Base-by-base conservation (phyloP, 2,888 invertebrate genomes). In the Hoplodrina ambigua region DNA sequence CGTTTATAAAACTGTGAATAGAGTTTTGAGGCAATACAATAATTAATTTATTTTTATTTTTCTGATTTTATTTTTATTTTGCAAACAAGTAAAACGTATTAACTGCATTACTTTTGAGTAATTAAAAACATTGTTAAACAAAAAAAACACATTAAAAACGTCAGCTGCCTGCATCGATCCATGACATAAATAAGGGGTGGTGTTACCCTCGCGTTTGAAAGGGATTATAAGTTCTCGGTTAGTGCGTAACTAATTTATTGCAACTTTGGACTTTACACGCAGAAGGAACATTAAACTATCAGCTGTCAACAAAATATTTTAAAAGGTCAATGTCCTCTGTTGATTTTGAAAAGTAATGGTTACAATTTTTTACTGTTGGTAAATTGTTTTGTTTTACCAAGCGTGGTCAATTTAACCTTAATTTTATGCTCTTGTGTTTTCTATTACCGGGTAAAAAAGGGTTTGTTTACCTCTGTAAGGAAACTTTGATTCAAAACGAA, bases 111-210 rank as follows among this genome's bases (percentile, higher is more conserved):
- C 2, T 17, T 46, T 46, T 41, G 11, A 41, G 2, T 4, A 17
- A 46, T 17, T 46, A 17, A 10, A 17, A 50, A 52, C n/a, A 5
- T 46, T 20, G 41, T 11, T n/a, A 20, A 71, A 41, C 11, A 33
- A 50, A 75, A 57, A 56, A 49, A 46, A 17, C 17, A n/a, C 30
- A 41, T 72, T 46, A 61, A 41, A 76, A 69, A 54, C 25, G 56
- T 72, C 78, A 78, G 77, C 81, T 76, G 78, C 78, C 30, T 57
- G 30, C 50, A 78, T 78, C 77, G 78, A 72, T 78, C 53, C n/a
- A 20, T 78, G 77, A 72, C 67, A 76, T 75, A 60, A 63, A 41
- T 25, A 44, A 59, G 67, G 76, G 78, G 80, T 61, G 75, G 75
- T 52, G 55, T 33, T 54, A 61, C 78, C 81, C 81, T 78, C 50